Evolutionary conservation across 2,888 invertebrate species (phyloP), one percentile per base, ranked within the genome.

Genomic region (Spialia ferax): DNA sequence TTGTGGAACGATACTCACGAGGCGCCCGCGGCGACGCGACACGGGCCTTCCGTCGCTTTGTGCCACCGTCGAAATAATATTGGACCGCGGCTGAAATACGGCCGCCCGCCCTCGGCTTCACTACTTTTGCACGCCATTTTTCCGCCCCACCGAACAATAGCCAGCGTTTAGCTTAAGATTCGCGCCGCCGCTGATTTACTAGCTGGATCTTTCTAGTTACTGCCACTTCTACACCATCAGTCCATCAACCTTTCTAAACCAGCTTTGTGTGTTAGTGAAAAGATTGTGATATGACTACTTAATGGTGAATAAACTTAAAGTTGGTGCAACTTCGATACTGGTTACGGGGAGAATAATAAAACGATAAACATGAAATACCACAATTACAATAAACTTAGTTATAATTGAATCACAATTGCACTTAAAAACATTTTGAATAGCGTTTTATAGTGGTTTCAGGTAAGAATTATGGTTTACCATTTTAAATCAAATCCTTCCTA

Each of bases 21-120:
- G 81, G 79, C 79, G 88, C 90, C 88, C 84, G 87, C 85, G 90
- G 89, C 88, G 79, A 70, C 77, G 74, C 80, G 84, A 81, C 79
- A 79, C 85, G 83, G 85, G 88, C 87, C 86, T 88, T 91, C 88
- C 91, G 87, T 81, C 66, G 85, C 89, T 91, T 92, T 91, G 91
- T 91, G 84, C 83, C 83, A 82, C 88, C 85, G 88, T 87, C 91
- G 90, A 93, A 92, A 92, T 93, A 91, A 92, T 93, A 93, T 92
- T 89, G 92, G 91, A 90, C 91, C 85, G 83, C 76, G 86, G 86
- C 85, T 91, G 88, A 92, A 92, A 93, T 93, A 93, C 91, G 91
- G 88, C 85, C 88, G 83, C 84, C 86, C 87, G 84, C 85, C 72
- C 69, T 35, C 35, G 23, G 57, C 56, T 56, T 50, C 23, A 87